A percentile compares a stretch with the other conserved stretches of the same genome.
Conservation (phyloP, 2,797 vertebrate genomes). For the Cuculus canorus region DNA sequence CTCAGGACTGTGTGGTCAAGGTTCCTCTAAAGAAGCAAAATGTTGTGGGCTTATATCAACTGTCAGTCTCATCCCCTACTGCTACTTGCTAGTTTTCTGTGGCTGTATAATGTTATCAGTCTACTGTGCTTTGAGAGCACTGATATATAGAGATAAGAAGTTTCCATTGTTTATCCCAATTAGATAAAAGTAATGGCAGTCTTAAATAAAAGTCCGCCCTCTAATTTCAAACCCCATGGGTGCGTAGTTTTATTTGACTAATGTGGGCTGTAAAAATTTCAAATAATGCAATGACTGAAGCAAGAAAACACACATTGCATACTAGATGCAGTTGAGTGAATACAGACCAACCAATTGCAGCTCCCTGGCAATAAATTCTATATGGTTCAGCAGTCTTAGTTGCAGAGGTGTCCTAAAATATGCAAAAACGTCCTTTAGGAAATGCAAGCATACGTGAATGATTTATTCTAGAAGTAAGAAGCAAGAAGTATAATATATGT, state of each 20-base stretch:
- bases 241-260: background rate
- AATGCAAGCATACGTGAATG: background rate
- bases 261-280: background rate
- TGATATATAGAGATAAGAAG: constrained; percentile 9
- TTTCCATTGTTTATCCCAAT: background rate
- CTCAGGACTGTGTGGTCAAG: background rate
- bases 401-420: background rate
- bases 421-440: background rate
- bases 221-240: background rate
- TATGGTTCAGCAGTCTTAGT: background rate
- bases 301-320: background rate
- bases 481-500: background rate
- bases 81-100: background rate
- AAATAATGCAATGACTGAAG: background rate
- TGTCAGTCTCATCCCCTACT: background rate
- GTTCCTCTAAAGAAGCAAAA: background rate
- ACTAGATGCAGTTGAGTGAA: background rate
- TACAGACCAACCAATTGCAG: background rate
- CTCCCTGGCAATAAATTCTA: background rate
- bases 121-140: background rate
- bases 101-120: background rate
- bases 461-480: constrained; percentile 1
- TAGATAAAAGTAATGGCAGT: constrained; percentile 19
- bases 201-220: background rate
- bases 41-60: background rate